Percentiles rank a stretch among this genome's conserved stretches.
phyloP scores from a whole-genome alignment of 1,140 invertebrate species.

The Papilio dardanus region DNA sequence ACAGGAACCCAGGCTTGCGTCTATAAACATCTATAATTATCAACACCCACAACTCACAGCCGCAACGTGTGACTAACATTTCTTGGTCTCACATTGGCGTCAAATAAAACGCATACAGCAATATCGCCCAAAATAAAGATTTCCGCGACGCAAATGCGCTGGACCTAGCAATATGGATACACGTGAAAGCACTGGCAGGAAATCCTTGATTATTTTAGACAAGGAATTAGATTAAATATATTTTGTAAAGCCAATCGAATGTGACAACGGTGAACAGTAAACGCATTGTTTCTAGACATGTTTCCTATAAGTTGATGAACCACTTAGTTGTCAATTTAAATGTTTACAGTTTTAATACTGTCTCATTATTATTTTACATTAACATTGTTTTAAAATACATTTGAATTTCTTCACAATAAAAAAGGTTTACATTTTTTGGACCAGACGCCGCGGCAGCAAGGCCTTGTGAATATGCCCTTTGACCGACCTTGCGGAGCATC shows the following conservation, averaged over 20 bases:
- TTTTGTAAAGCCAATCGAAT: no score
- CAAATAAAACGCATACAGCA: constrained; percentile 25
- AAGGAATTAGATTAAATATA: not conserved
- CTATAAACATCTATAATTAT: constrained; percentile 21
- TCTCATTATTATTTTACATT: no score
- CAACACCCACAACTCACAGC: not conserved
- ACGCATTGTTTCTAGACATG: no score
- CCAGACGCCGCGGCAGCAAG: not conserved
- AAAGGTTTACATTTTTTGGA: not conserved
- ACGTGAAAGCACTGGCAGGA: not conserved
- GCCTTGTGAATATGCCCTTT: not conserved
- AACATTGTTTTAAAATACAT: no score
- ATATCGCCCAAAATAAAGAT: constrained; percentile 19
- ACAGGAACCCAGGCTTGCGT: not conserved
- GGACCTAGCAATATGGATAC: not conserved
- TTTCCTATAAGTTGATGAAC: no score
- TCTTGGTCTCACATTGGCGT: constrained; percentile 4
- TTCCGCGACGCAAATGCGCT: constrained; percentile 6
- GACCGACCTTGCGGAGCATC: not conserved
- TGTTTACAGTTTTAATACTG: no score
- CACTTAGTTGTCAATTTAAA: no score
- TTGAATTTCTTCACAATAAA: not conserved
- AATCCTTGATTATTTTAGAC: not conserved
- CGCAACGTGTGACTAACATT: constrained; percentile 29
- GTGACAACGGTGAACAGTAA: no score